A percentile compares a stretch with the other conserved stretches of the same genome.
phyloP scores from a whole-genome alignment of 2,888 invertebrate species.

The Subacronicta megacephala region DNA sequence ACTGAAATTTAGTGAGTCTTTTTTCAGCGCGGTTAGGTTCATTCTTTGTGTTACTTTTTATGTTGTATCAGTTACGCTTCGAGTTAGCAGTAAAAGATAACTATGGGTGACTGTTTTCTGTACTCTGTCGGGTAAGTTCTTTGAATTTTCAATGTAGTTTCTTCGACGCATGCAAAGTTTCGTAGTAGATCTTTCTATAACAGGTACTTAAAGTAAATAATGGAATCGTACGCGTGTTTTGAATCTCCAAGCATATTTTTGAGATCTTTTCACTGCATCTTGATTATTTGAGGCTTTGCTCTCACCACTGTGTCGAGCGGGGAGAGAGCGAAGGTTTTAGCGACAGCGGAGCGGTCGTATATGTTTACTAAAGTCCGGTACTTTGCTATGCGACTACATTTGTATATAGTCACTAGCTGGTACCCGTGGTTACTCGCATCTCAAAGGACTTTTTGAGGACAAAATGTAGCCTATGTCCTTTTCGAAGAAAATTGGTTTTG shows the following conservation, averaged over 20 bases:
- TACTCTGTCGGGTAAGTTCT: background rate
- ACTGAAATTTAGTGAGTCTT: slow-evolving; percentile 27
- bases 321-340: background rate
- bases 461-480: too few relatives aligned
- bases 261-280: background rate
- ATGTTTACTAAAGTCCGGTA: too few relatives aligned
- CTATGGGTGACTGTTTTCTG: too few relatives aligned
- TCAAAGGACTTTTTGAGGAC: too few relatives aligned
- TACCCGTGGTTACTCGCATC: too few relatives aligned
- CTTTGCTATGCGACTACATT: too few relatives aligned
- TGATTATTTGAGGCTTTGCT: background rate
- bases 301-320: background rate
- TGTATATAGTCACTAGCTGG: too few relatives aligned
- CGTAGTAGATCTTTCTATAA: slow-evolving; percentile 17
- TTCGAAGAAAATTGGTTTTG: too few relatives aligned
- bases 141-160: slow-evolving; percentile 4
- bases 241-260: background rate
- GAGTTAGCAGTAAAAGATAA: background rate
- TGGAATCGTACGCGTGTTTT: slow-evolving; percentile 16
- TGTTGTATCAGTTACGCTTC: slow-evolving; percentile 12
- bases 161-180: slow-evolving; percentile 17
- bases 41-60: slow-evolving; percentile 32
- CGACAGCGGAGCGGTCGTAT: background rate
- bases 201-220: slow-evolving; percentile 19
- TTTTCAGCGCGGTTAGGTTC: slow-evolving; percentile 31